Base-by-base conservation (phyloP, 2,113 vertebrate genomes). In the Mohoua ochrocephala region DNA sequence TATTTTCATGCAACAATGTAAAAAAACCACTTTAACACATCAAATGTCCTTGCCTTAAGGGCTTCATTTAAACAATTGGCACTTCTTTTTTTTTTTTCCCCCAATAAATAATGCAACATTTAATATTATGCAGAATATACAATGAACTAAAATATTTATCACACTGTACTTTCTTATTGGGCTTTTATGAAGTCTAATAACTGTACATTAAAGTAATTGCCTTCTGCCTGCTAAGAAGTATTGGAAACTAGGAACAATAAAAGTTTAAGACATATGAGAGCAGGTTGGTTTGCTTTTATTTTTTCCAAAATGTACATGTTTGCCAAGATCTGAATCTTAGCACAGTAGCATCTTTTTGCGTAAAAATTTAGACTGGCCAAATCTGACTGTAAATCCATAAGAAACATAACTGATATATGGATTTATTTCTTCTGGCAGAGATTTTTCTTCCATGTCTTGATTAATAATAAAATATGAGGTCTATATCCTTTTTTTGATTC, bases 111-210 rank as follows among this genome's bases (percentile, higher is more conserved):
- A 97, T 94, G 78, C 63, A 97, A 42, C 71, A 93, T 90, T 83
- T 80, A 91, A 93, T 97, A 97, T 84, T 94, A 95, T 94, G 69
- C 81, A 96, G 90, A 93, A 73, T 91, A 96, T 70, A 76, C 13
- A 87, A 68, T 26, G 42, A 78, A 63, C 74, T 95, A 90, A 97
- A 96, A 89, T 94, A 95, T 97, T 92, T 93, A 85, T 92, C 56
- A 79, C 21, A 41, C 33, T 95, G 56, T 91, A 89, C 35, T 97
- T 94, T 94, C 83, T 87, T 95, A 92, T 50, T 90, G 63, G 86
- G 42, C 11, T 88, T 98, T 95, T 97, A 95, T 97, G 97, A 96
- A 96, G 64, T 92, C 68, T 70, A 95, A 94, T 96, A 97, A 95
- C 64, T 93, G 54, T 69, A 67, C 11, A 61, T 84, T 87, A 74